Evolutionary conservation across 1,140 invertebrate genomes (phyloP), one percentile per base, ranked within the genome.

Genomic region (Penaeus vannamei): DNA sequence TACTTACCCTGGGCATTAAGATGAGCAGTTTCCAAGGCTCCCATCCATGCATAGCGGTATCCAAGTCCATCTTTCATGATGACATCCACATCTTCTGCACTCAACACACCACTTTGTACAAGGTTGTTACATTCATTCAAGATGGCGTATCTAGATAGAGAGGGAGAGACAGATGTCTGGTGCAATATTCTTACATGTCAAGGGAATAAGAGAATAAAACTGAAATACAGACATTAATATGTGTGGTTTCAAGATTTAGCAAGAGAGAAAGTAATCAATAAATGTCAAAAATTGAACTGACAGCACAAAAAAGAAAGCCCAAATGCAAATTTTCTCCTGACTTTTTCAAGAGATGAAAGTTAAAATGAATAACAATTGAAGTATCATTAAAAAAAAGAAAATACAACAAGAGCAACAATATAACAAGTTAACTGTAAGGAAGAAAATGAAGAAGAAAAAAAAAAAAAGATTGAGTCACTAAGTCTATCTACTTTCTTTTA

Each of bases 21-120:
- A 94, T 99, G 98, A 32, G 97, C 97, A 0, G 98, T 98, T 94
- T 99, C 98, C 82, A 99, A 94, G 2, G 97, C 96, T 36, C 98
- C 98, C 29, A 99, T 94, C 93, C 99, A 99, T 8, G 98, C 98
- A 93, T 99, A 99, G 86, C 98, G 94, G 95, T 97, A 97, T 26
- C 98, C 98, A 20, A 99, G 94, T 29, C 98, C 98, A 93, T 98
- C 96, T 23, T 96, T 97, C 95, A 99, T 99, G 0, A 99, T 97
- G 91, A 95, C 96, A 91, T 99, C 98, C 42, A 99, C 95, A 92
- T 99, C 98, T 91, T 96, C 95, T 0, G 97, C 97, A 92, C 95
- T 95, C 32, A 99, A 93, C 19, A 99, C 94, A 59, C 96, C 96
- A 87, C 96, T 96, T n/a, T 95, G 94, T 0, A 99, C 96, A 84